Evolutionary conservation across 2,113 vertebrate genomes (phyloP).

Genomic region (Caranx melampygus): DNA sequence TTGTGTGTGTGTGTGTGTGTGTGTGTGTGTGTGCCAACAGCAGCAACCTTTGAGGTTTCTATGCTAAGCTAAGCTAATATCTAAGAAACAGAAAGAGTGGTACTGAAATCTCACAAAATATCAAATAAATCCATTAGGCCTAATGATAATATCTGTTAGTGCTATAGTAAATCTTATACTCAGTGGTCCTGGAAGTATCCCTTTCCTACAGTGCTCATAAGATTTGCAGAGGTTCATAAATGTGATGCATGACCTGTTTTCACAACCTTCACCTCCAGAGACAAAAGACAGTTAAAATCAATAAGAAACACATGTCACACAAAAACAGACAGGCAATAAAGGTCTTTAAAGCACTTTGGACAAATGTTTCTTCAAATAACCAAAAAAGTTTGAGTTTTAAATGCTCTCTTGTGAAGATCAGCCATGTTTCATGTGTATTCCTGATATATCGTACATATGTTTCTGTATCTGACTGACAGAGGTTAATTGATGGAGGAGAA

Average conservation of each 20-base stretch:
- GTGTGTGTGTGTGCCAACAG: not conserved
- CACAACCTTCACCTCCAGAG: too few species aligned
- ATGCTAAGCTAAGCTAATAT: not conserved
- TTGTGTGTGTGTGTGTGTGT: not conserved
- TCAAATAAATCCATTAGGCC: not conserved
- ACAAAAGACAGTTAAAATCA: too few species aligned
- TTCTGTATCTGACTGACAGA: not conserved
- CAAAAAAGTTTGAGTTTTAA: not conserved
- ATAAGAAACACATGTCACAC: too few species aligned
- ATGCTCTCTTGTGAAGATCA: not conserved
- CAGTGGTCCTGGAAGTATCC: not conserved
- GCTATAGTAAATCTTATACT: not conserved
- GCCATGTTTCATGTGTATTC: not conserved
- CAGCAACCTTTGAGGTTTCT: not conserved
- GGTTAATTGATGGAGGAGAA: conserved; percentile 24
- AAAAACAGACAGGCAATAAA: too few species aligned
- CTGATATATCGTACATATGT: not conserved
- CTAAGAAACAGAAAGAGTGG: not conserved
- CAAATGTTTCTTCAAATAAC: not conserved
- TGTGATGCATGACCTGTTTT: not conserved
- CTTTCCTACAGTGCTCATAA: not conserved
- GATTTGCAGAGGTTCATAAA: not conserved
- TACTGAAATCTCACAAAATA: not conserved
- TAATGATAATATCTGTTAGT: not conserved
- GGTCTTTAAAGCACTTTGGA: not conserved